phyloP scores from a whole-genome alignment of 37 sponge, comb jelly and placozoan genomes.

The Ianthella basta region DNA sequence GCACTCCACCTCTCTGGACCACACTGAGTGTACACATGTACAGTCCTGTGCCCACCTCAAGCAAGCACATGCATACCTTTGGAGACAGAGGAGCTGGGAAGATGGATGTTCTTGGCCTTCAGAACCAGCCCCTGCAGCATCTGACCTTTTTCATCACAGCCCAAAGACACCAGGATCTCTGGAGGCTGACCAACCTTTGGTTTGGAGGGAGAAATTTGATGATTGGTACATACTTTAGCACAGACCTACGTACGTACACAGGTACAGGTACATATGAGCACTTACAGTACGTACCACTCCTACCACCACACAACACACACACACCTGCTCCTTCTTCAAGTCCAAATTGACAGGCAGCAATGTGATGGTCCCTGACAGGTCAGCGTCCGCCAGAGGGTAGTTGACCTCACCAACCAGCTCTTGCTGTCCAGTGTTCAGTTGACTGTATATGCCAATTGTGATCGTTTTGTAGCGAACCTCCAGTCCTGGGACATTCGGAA shows the following conservation, averaged over 20 bases:
- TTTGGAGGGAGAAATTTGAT: not conserved
- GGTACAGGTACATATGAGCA: not conserved
- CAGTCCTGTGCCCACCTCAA: not conserved
- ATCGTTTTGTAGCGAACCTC: constrained; percentile 39
- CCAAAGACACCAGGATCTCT: constrained; percentile 37
- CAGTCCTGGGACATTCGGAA: constrained; percentile 34
- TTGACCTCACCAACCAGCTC: constrained; percentile 48
- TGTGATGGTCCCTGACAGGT: constrained; percentile 51
- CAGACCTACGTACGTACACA: not conserved
- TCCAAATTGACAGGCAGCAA: not conserved
- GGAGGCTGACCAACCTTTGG: constrained; percentile 15
- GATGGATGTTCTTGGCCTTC: constrained; percentile 32
- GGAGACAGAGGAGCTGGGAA: not conserved
- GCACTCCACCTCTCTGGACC: no score
- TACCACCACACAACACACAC: not conserved
- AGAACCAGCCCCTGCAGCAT: constrained; percentile 44
- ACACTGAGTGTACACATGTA: no score
- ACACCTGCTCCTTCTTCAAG: not conserved
- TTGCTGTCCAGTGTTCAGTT: constrained; percentile 15
- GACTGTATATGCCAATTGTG: constrained; percentile 31
- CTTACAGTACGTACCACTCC: not conserved
- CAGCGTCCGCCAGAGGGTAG: constrained; percentile 49
- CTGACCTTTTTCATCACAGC: constrained; percentile 5
- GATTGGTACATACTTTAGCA: not conserved
- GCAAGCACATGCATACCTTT: not conserved